Evolutionary conservation across 1,140 invertebrate genomes (phyloP), one percentile per base, ranked within the genome.

Genomic region (Homarus americanus): DNA sequence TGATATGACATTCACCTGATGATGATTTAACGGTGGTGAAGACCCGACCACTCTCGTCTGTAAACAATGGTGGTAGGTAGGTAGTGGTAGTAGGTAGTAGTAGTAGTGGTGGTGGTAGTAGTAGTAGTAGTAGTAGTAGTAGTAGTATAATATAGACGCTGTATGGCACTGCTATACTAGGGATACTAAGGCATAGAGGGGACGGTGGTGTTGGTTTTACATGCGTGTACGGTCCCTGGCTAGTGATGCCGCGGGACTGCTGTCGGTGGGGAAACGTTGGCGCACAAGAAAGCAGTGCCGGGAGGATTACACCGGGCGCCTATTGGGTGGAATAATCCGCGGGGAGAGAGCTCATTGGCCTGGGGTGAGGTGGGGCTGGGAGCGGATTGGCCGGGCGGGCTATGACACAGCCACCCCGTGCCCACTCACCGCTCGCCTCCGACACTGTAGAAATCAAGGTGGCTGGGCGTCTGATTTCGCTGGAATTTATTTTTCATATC

Each of bases 381-480:
- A 12, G 7, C 34, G 38, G 75, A 80, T 87, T 87, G 85, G 85
- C 38, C 41, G 36, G 28, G 32, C 36, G 20, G 7, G 2, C 36
- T n/a, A 28, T 34, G 85, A 75, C 82, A 69, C 58, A 15, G 69
- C 49, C 82, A 69, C 28, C 53, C 24, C 32, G 58, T 66, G 75
- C 53, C 75, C 75, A 80, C 34, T 66, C 76, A 66, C 32, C 28
- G 10, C 36, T 32, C 28, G 49, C 44, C 44, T 38, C 34, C 15
- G 4, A 36, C 41, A 63, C 75, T 79, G 58, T 76, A 63, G 85
- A 79, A 80, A 87, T 87, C 85, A 87, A 87, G 85, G n/a, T 86
- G 84, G n/a, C 84, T 86, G 84, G n/a, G 84, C 76, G 53, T 69
- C 85, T 87, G 85, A 87, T 87, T 87, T 87, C 76, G 58, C 24